phyloP scores from a whole-genome alignment of 2,888 invertebrate species.

The Tachina lurida region DNA sequence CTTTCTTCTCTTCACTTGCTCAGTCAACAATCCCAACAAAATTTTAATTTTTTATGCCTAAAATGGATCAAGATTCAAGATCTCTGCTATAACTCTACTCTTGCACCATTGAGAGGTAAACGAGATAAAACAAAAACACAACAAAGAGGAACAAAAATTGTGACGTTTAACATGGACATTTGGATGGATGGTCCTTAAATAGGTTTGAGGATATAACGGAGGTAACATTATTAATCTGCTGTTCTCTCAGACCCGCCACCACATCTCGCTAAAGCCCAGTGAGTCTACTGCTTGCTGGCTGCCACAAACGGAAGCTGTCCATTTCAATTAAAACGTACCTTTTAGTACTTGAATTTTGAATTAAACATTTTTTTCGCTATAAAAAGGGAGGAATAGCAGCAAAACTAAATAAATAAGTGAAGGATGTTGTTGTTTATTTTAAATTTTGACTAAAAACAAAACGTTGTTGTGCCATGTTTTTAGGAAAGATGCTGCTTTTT shows the following conservation, averaged over 20 bases:
- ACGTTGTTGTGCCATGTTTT: conserved; percentile 9
- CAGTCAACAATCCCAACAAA: no score
- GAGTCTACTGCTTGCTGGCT: conserved; percentile 9
- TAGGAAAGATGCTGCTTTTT: conserved; percentile 36
- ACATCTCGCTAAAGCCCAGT: not conserved
- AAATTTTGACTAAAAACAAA: conserved; percentile 31
- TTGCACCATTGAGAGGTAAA: conserved; percentile 1
- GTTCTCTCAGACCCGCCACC: conserved; percentile 10
- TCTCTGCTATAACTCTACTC: conserved; percentile 7
- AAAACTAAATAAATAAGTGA: conserved; percentile 15
- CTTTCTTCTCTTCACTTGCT: no score
- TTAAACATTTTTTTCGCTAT: conserved; percentile 66
- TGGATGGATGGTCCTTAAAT: conserved; percentile 4
- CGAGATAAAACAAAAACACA: not conserved
- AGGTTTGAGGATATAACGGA: conserved; percentile 20
- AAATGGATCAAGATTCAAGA: not conserved
- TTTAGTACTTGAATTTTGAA: conserved; percentile 79
- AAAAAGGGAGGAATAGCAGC: conserved; percentile 54
- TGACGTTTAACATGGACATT: conserved; percentile 51
- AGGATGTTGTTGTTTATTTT: conserved; percentile 36
- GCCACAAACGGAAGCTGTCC: conserved; percentile 78
- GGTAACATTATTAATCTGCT: conserved; percentile 47
- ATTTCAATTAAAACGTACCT: conserved; percentile 79
- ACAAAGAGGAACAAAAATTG: conserved; percentile 34
- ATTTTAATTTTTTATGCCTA: not conserved